Evolutionary conservation across 2,113 vertebrate species (phyloP).

Genomic region (Oenanthe oenanthe): DNA sequence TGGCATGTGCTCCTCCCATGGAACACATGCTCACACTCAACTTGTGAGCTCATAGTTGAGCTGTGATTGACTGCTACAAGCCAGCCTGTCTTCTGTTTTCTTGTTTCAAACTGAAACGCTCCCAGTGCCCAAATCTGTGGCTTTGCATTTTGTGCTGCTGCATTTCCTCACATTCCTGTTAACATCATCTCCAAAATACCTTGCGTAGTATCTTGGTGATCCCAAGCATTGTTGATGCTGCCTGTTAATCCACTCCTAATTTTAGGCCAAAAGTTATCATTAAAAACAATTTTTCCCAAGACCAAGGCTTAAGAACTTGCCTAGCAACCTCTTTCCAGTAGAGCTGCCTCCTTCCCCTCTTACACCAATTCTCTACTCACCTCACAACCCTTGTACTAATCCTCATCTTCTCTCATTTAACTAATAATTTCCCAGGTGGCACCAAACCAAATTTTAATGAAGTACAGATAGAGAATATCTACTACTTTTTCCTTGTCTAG

Average conservation of each 20-base stretch:
- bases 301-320: background rate
- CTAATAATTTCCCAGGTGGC: slow-evolving; percentile 65
- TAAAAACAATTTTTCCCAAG: background rate
- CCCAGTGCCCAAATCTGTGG: background rate
- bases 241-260: background rate
- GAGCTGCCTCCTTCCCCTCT: background rate
- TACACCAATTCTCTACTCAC: background rate
- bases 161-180: background rate
- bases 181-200: background rate
- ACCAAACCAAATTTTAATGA: slow-evolving; percentile 52
- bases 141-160: background rate
- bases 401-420: slow-evolving; percentile 48
- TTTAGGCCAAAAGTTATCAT: background rate
- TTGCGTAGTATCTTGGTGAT: background rate
- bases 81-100: background rate
- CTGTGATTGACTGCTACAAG: background rate
- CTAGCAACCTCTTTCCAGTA: background rate
- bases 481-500: slow-evolving; percentile 59
- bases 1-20: background rate
- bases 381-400: slow-evolving; percentile 2
- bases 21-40: background rate
- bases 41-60: background rate
- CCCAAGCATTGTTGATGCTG: background rate
- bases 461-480: slow-evolving; percentile 52
- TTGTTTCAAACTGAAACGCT: background rate